Evolutionary conservation across 2,113 vertebrate genomes (phyloP), one percentile per base, ranked within the genome.

Genomic region (Cyanoliseus patagonus): DNA sequence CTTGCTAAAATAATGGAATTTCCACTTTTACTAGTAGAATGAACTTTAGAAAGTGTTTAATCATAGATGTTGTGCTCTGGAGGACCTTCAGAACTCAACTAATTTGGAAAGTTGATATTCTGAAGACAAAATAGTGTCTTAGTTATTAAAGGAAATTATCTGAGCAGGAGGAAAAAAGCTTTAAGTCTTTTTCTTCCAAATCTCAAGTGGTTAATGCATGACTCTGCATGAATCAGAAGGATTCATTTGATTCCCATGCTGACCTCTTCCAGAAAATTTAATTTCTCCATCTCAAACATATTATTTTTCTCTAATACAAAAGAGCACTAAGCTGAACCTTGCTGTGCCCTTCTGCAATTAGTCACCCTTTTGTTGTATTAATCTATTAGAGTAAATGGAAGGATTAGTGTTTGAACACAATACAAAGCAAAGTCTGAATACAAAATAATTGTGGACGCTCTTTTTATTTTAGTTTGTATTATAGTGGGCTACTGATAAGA

Each of bases 131-230:
- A 91, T 84, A 92, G 84, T 28, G 3, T 91, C 84, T 94, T 89
- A 95, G 91, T 98, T 98, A 98, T 97, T 98, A 97, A 94, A 97
- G 79, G 81, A 92, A 98, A 98, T 98, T 98, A 98, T 97, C 96
- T 97, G 49, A 96, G 94, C 87, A 96, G 95, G 78, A 97, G 78
- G 88, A 76, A 93, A 86, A 96, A 90, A 92, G 95, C 87, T 94
- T 91, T 89, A 90, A 97, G 88, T 94, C 82, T 94, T 81, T 95
- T 95, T 86, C 80, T 97, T 96, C 92, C 76, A 97, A 97, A 90
- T 97, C 97, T 98, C 97, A 97, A 97, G 97, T 98, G 95, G 91
- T 96, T 98, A 98, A 98, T 97, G 92, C 97, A 97, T 98, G 98
- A 97, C 96, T 98, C 72, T 96, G 98, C 96, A 98, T 98, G 93